Conservation (phyloP, 2,113 vertebrate species). For the Aythya baeri region DNA sequence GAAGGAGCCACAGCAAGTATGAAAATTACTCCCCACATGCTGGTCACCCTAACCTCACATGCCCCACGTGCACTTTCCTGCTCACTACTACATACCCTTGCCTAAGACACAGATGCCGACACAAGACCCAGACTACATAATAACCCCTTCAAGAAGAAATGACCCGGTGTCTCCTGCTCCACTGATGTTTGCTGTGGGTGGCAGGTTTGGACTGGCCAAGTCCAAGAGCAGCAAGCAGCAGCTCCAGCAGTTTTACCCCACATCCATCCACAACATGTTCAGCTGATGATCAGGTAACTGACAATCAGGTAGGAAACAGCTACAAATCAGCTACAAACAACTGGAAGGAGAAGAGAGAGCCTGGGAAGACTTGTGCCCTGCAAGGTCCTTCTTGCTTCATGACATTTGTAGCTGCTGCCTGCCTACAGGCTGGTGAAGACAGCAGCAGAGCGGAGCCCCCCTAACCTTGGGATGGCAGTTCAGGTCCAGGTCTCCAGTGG, state of each 20-base stretch:
- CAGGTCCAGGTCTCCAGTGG: neutral
- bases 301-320: neutral
- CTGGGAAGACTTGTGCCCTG: neutral
- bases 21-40: neutral
- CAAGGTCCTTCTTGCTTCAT: neutral
- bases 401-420: neutral
- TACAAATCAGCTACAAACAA: neutral
- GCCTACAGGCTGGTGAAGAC: neutral
- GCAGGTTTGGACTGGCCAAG: neutral
- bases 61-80: neutral
- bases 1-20: neutral
- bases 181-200: neutral
- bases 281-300: neutral
- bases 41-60: rapidly evolving
- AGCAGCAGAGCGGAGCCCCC: neutral
- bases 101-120: neutral
- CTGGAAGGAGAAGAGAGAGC: neutral
- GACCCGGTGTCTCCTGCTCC: neutral
- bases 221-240: neutral
- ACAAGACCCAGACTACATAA: neutral
- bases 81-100: neutral
- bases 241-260: neutral
- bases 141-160: neutral
- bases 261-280: neutral
- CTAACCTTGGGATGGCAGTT: neutral